Evolutionary conservation across 2,888 invertebrate species (phyloP), one percentile per base, ranked within the genome.

Genomic region (Drosophila suboccidentalis): DNA sequence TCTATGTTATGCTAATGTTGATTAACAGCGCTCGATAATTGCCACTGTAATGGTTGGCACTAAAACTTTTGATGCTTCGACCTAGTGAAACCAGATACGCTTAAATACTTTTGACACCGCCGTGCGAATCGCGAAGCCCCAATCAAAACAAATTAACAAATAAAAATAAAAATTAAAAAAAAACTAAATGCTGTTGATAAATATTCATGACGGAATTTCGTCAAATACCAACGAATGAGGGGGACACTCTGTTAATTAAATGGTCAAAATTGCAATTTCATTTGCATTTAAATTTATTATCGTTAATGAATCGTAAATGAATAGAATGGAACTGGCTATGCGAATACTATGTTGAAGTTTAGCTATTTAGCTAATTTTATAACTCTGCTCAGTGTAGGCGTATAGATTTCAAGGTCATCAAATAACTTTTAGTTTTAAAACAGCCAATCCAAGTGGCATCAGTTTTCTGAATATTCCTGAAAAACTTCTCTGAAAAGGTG

Each of bases 81-180:
- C 64, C 55, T 50, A 67, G 41, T 69, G 70, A 75, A 84, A 83
- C 75, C 55, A 39, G 67, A 84, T 87, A 65, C 71, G 58, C 71
- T 57, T 47, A 68, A 58, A 69, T 65, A 62, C 59, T 47, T 57
- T 69, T 72, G 47, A 68, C 61, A 61, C 69, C 72, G 65, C 68
- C 67, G 36, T 50, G 59, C 55, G 39, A 71, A 67, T 59, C 64
- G 46, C 53, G 26, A 62, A 64, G 70, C 41, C 49, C 54, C 57
- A 82, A 82, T 85, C 70, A 73, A 85, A 82, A 69, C 74, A 74
- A 82, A 87, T 83, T 75, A 74, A 69, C 67, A 55, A 71, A 69
- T 50, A 29, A 58, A 71, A 66, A 47, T 55, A 59, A 34, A 26
- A 50, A 22, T 10, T 22, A 11, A 60, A 38, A 60, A 38, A 38